Evolutionary conservation across 2,797 vertebrate species (phyloP).

Genomic region (Thamnophis elegans): DNA sequence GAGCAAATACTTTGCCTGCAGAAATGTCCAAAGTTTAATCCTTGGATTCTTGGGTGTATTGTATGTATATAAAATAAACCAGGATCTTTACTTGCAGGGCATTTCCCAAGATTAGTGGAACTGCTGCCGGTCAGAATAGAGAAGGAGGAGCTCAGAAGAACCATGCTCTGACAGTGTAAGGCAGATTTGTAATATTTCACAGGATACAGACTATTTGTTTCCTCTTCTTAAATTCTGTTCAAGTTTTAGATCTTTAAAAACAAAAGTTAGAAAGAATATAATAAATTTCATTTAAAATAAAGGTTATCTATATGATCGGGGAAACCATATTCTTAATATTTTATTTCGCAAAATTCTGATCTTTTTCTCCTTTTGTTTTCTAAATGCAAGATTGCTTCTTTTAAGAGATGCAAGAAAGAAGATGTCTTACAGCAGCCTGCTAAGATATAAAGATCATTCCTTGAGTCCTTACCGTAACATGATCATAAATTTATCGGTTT

Average conservation of each 20-base stretch:
- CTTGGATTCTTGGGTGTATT: background rate
- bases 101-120: background rate
- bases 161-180: background rate
- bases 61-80: background rate
- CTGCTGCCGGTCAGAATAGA: slow-evolving; percentile 3
- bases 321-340: slow-evolving; percentile 54
- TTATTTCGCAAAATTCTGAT: slow-evolving; percentile 17
- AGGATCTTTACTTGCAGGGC: background rate
- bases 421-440: slow-evolving; percentile 66
- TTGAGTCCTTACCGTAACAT: slow-evolving; percentile 75
- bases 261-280: slow-evolving; percentile 59
- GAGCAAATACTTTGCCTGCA: background rate
- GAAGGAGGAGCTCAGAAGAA: background rate
- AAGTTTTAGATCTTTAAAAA: slow-evolving; percentile 31
- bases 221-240: slow-evolving; percentile 54
- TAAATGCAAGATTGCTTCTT: slow-evolving; percentile 52
- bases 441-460: slow-evolving; percentile 70
- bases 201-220: slow-evolving; percentile 36
- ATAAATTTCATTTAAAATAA: slow-evolving; percentile 48
- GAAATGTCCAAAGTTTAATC: background rate
- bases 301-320: slow-evolving; percentile 55
- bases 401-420: slow-evolving; percentile 62
- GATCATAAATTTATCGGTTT: slow-evolving; percentile 77
- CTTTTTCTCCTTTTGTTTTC: slow-evolving; percentile 20
- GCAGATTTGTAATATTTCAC: slow-evolving; percentile 4